Evolutionary conservation across 2,113 vertebrate genomes (phyloP).

Genomic region (Xenotilapia leptura): DNA sequence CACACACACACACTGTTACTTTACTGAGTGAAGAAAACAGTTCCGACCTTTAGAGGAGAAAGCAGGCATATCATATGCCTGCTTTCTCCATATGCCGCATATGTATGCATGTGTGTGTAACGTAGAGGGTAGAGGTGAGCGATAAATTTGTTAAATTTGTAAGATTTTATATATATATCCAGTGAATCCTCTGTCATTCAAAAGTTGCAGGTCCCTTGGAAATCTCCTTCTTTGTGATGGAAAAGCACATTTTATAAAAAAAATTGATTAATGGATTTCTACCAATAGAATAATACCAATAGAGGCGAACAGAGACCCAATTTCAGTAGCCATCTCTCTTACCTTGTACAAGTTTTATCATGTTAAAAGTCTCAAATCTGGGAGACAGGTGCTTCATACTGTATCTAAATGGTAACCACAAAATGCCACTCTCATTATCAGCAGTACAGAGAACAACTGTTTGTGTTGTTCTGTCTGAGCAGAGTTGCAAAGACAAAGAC

Average conservation of each 20-base stretch:
- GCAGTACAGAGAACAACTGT: not conserved
- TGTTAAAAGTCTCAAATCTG: not conserved
- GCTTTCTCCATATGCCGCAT: not conserved
- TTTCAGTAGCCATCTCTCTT: not conserved
- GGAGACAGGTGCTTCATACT: not conserved
- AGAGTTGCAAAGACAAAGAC: not conserved
- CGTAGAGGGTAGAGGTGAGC: not conserved
- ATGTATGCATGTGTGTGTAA: not conserved
- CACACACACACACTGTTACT: not conserved
- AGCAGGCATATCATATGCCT: not conserved
- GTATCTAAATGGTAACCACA: not conserved
- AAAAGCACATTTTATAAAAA: not conserved
- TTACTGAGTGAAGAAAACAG: constrained; percentile 21
- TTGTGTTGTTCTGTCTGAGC: not conserved
- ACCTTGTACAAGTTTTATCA: not conserved
- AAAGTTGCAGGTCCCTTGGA: not conserved
- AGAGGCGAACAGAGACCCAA: not conserved
- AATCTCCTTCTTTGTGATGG: not conserved
- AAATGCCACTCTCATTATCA: not conserved
- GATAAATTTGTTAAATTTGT: not conserved
- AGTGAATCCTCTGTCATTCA: not conserved
- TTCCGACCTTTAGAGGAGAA: constrained; percentile 36
- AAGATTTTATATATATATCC: not conserved
- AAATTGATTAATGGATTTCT: not conserved
- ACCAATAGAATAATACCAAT: not conserved